Conservation (phyloP, 2,797 vertebrate species). For the Thripadectes ignobilis region DNA sequence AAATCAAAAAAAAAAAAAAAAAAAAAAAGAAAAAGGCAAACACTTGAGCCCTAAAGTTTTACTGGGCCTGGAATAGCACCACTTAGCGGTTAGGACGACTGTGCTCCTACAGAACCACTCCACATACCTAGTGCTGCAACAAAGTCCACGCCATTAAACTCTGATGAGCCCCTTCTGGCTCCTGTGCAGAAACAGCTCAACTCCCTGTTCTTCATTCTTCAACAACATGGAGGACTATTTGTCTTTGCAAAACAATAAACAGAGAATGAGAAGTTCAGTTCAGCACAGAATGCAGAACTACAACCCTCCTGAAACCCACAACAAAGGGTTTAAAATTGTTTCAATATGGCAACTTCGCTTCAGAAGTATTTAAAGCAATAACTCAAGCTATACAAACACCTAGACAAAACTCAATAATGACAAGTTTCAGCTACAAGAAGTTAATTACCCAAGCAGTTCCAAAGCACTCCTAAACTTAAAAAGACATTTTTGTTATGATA, state of each 20-base stretch:
- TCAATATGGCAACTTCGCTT: not conserved
- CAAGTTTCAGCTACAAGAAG: not conserved
- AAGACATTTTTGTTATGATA: not conserved
- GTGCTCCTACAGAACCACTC: not conserved
- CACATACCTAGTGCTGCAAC: not conserved
- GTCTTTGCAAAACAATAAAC: not conserved
- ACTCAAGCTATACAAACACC: not conserved
- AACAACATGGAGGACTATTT: not conserved
- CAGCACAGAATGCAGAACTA: not conserved
- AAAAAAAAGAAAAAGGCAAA: not conserved
- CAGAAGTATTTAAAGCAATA: not conserved
- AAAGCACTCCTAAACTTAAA: not conserved
- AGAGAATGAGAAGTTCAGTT: not conserved
- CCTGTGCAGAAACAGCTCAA: not conserved
- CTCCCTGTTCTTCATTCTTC: not conserved
- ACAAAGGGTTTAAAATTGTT: not conserved
- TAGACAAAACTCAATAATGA: not conserved
- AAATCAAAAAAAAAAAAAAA: not conserved
- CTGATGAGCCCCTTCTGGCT: not conserved
- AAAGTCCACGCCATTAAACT: not conserved
- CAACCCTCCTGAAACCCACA: not conserved
- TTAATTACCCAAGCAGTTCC: not conserved
- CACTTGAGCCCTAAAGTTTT: not conserved
- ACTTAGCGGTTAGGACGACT: accelerated
- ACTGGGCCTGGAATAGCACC: not conserved